Percentiles rank a stretch among this genome's conserved stretches.
Conservation (phyloP, 2,797 vertebrate species). For the Centropyge bicolor region DNA sequence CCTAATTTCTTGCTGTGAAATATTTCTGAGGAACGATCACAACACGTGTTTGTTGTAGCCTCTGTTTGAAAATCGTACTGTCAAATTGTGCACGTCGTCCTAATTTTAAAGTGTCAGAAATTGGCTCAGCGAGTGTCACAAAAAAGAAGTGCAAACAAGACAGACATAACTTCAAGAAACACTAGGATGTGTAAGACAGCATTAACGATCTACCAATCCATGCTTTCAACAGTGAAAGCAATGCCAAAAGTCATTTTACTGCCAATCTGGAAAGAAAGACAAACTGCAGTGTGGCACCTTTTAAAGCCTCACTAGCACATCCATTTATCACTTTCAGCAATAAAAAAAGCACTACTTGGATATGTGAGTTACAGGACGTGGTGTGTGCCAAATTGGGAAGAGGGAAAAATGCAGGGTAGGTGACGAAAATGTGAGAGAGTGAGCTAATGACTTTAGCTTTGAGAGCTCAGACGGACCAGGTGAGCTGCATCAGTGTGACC, state of each 20-base stretch:
- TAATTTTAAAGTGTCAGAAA: not conserved
- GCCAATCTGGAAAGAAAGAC: not conserved
- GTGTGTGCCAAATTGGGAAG: not conserved
- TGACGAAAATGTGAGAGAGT: constrained; percentile 4
- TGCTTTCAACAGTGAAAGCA: not conserved
- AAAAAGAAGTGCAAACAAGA: not conserved
- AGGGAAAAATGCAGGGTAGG: not conserved
- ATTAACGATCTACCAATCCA: not conserved
- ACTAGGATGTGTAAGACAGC: not conserved
- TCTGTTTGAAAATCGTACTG: not conserved
- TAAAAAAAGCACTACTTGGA: not conserved
- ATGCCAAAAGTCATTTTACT: not conserved
- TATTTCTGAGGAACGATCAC: not conserved
- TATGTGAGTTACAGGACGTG: not conserved
- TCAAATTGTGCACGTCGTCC: too few species aligned
- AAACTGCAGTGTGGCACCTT: not conserved
- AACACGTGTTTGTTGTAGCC: not conserved
- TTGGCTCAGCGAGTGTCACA: too few species aligned
- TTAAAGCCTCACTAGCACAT: constrained; percentile 4
- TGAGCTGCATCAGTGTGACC: not conserved
- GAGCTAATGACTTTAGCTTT: not conserved
- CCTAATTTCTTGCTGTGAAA: not conserved
- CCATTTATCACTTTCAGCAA: not conserved
- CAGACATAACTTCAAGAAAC: not conserved
- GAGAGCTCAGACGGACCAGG: not conserved